Percentiles rank a stretch among this genome's conserved stretches.
Conservation (phyloP, 2,797 vertebrate species). For the Anguilla obscura region DNA sequence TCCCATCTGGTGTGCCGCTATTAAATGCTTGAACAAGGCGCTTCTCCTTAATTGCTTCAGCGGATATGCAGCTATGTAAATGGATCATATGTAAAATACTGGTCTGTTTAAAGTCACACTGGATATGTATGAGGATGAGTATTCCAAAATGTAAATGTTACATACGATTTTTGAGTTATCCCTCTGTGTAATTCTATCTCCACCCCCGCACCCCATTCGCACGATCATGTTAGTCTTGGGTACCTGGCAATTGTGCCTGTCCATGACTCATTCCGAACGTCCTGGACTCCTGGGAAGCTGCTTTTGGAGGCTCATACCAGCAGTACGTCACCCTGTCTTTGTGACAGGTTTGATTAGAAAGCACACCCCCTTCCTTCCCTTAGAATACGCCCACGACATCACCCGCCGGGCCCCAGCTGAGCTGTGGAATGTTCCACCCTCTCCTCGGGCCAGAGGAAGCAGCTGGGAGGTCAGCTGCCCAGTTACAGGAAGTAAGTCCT, state of each 20-base stretch:
- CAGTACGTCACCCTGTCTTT: conserved; percentile 5
- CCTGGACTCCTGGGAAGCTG: background rate
- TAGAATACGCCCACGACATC: conserved; percentile 22
- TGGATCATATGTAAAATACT: too few species aligned
- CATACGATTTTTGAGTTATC: background rate
- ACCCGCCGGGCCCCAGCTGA: conserved; percentile 30
- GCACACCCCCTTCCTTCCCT: conserved; percentile 27
- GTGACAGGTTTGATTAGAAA: background rate
- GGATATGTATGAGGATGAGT: background rate
- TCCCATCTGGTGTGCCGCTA: background rate
- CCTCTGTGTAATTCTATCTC: background rate
- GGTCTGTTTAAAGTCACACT: background rate
- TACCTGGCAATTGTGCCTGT: background rate
- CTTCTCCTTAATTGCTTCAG: background rate
- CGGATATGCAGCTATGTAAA: background rate
- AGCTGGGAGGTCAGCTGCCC: conserved; percentile 50
- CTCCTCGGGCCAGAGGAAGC: conserved; percentile 17
- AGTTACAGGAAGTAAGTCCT: conserved; percentile 51
- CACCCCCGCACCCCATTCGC: background rate
- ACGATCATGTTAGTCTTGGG: background rate
- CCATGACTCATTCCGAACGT: background rate
- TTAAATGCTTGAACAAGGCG: background rate
- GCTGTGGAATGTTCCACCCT: conserved; percentile 33
- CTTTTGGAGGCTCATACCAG: background rate
- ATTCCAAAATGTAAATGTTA: background rate